Base-by-base conservation (phyloP, 2,888 invertebrate species). In the Crioceris asparagi region DNA sequence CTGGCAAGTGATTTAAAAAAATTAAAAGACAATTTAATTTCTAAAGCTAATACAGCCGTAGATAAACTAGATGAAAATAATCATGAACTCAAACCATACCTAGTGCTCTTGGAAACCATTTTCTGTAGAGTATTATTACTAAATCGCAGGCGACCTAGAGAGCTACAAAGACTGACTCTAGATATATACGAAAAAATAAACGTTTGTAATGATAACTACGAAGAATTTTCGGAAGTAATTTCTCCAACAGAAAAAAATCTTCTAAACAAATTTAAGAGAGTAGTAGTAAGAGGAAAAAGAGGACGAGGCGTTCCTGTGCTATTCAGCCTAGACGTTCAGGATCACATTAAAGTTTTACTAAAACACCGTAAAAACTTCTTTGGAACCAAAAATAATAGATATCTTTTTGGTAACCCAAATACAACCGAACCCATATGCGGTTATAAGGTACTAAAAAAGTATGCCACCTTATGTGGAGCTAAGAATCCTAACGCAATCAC, bases 141-240 rank as follows among this genome's bases (percentile, higher is more conserved):
- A 12, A 54, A 54, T 35, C 40, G 49, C 15, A 40, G 42, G 33
- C 17, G 54, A 29, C 44, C 48, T 8, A 53, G 52, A 19, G 50
- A 51, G 35, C 34, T 51, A 8, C 45, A 52, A 32, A 39, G 48
- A 42, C 15, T 43, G 10, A n/a, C 23, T 11, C 17, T 43, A 15
- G 27, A 39, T 26, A 32, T 31, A 16, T 43, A 43, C 26, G 16
- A 17, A 38, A 25, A 23, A 32, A 23, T 18, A 8, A 17, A 23
- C 15, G 27, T 18, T 12, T 29, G 19, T 19, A 17, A 30, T 14
- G 27, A 39, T 30, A 35, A 12, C 17, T 41, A 43, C 23, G 43
- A 45, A 43, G 45, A 45, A 35, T 41, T 45, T 36, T 14, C 30
- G 7, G 30, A 41, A 21, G 34, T 37, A 10, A 8, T 40, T 7